Evolutionary conservation across 1,140 invertebrate species (phyloP).

Genomic region (Ips typographus): DNA sequence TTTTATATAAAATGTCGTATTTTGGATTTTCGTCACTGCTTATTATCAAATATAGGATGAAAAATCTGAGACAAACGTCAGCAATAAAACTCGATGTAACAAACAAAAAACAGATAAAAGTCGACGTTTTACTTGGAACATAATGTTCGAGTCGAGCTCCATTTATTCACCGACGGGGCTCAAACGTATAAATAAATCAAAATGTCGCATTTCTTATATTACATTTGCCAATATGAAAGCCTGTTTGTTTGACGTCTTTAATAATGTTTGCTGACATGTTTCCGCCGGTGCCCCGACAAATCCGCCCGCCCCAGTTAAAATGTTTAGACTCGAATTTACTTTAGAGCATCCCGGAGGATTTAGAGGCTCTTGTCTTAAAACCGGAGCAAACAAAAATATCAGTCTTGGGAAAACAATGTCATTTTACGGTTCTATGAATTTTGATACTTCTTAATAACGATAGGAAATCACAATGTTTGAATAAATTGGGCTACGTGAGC

Average conservation of each 20-base stretch:
- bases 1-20: too few relatives aligned
- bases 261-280: conserved; percentile 50
- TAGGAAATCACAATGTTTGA: too few relatives aligned
- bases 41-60: too few relatives aligned
- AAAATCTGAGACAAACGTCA: too few relatives aligned
- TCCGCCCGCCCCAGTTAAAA: conserved; percentile 44
- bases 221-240: conserved; percentile 46
- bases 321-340: conserved; percentile 51
- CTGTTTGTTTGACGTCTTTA: conserved; percentile 48
- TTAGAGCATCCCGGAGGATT: conserved; percentile 42
- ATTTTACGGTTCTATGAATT: too few relatives aligned
- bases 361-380: conserved; percentile 24
- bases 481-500: neutral
- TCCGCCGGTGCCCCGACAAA: conserved; percentile 40
- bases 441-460: too few relatives aligned
- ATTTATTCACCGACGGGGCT: conserved; percentile 27
- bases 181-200: conserved; percentile 47
- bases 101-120: conserved; percentile 3
- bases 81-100: too few relatives aligned
- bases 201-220: conserved; percentile 48
- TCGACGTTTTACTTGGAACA: conserved; percentile 34
- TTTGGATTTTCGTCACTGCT: too few relatives aligned
- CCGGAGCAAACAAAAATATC: neutral
- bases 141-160: conserved; percentile 30
- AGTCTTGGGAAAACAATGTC: too few relatives aligned